These are phyloP conservation scores for Zaprionus vittiger DNA, from an alignment of 1,140 invertebrate genomes.

Conservation along the genomic window DNA sequence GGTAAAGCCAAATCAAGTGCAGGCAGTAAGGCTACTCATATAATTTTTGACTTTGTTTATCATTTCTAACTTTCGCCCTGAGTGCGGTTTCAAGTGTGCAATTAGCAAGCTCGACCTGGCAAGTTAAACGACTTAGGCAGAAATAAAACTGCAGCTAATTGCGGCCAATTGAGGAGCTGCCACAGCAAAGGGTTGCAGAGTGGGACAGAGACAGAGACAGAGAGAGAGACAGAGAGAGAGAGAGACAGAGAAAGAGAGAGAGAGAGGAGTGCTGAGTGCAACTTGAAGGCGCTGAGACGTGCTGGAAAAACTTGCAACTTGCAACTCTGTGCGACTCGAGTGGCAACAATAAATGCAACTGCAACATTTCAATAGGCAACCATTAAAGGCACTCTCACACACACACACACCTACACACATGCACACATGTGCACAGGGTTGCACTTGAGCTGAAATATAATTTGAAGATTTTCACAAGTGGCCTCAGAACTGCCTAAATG, in stretches of 20 bases:
- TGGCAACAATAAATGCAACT: slow-evolving; percentile 49
- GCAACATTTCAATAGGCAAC: slow-evolving; percentile 34
- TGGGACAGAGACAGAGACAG: background rate
- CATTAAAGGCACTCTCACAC: slow-evolving; percentile 28
- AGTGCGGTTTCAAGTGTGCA: slow-evolving; percentile 60
- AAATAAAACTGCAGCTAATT: slow-evolving; percentile 68
- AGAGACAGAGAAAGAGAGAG: background rate
- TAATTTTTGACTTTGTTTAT: slow-evolving; percentile 8
- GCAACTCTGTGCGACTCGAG: slow-evolving; percentile 27
- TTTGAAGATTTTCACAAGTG: slow-evolving; percentile 74
- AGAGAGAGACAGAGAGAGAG: background rate
- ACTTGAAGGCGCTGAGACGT: slow-evolving; percentile 25
- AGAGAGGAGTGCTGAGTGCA: background rate
- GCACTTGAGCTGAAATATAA: slow-evolving; percentile 55
- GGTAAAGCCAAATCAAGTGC: background rate
- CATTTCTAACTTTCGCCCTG: background rate
- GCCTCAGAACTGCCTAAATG: slow-evolving; percentile 71
- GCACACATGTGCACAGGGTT: background rate
- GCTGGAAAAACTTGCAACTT: slow-evolving; percentile 22
- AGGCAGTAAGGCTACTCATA: slow-evolving; percentile 18
- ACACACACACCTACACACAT: slow-evolving; percentile 5
- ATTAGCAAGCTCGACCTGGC: slow-evolving; percentile 57
- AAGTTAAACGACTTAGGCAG: slow-evolving; percentile 55
- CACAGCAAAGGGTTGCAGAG: slow-evolving; percentile 6
- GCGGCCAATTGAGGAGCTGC: slow-evolving; percentile 70